Evolutionary conservation across 2,888 invertebrate genomes (phyloP), one percentile per base, ranked within the genome.

Genomic region (Drosophila merina): DNA sequence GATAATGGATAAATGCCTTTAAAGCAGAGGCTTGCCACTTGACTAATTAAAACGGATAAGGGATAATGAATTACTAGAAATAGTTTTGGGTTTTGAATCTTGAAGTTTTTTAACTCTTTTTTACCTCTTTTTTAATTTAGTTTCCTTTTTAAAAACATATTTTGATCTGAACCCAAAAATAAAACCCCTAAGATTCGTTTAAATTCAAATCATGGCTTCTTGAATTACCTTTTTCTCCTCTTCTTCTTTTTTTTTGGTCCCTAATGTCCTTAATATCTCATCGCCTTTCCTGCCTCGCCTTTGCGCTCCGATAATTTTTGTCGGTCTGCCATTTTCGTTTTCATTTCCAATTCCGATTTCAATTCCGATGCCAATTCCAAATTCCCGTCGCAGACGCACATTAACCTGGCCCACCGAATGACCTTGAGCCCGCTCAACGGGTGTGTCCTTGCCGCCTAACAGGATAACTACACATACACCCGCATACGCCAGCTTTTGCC

Each of bases 371-470:
- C 33, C 49, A 49, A 62, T 62, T 36, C 62, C 25, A 63, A 45
- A 55, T 44, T 55, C 44, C 55, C 56, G 28, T n/a, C 26, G 26
- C 55, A 45, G 44, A 64, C 52, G 31, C 44, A 26, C 63, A 47
- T 64, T 52, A 64, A 52, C 63, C 63, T 64, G 63, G 31, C 31
- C 45, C 52, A 12, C 45, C 5, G 7, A 31, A 26, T 52, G 57
- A 57, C 57, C 57, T 57, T 57, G 57, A 44, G 40, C 40, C 57
- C 12, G 1, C 49, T 3, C 9, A 40, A 44, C 8, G 28, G 2
- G 1, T 4, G 25, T 74, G 70, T 50, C 75, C 75, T 63, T 76
- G 70, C 36, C 25, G 20, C 30, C 36, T 30, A 31, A 64, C 57
- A 56, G 20, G 68, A 42, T 57, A 55, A 45, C 30, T 38, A 57